Base-by-base conservation (phyloP, 2,888 invertebrate species). In the Cacoxenus indagator region DNA sequence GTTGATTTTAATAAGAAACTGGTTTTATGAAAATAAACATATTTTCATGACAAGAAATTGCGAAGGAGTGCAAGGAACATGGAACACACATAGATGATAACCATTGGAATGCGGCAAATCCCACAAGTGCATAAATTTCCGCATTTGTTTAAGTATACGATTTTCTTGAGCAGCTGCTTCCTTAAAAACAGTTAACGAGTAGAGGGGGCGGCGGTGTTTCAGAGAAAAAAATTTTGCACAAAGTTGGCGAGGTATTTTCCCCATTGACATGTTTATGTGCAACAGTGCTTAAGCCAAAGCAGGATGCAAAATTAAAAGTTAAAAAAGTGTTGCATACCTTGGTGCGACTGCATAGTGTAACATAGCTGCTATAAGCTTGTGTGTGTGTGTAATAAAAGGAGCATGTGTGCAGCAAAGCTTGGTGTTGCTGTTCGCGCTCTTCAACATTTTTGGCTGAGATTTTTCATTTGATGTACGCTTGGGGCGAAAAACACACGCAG, bases 71-170 rank as follows among this genome's bases (percentile, higher is more conserved):
- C 37, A 37, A 37, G 37, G 8, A 8, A 37, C 37, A 37, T 37
- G 37, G 22, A 11, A 54, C 19, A 54, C 54, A 54, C 4, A 54
- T 24, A 22, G 17, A 62, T 1, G 17, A 29, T 59, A 14, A 4
- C 61, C 37, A 61, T 22, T 22, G 6, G 48, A n/a, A 14, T n/a
- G 48, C 4, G 0, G 19, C 57, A 57, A 79, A 70, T 83, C 76
- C 75, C 79, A 71, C 77, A 78, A 81, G 79, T 79, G 79, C 81
- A 79, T 83, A 79, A 77, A 83, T 79, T 76, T 67, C 65, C 73
- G 75, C 72, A 70, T 73, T 77, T 81, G 31, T 29, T 29, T 29
- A 27, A 57, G 57, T 37, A 37, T 37, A 37, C 37, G 5, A 11
- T 37, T 37, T 37, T 37, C 9, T 14, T 37, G 5, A 37, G 14